These are phyloP conservation scores for Adelphocoris suturalis DNA, from an alignment of 2,888 invertebrate species.

Conservation along the genomic window DNA sequence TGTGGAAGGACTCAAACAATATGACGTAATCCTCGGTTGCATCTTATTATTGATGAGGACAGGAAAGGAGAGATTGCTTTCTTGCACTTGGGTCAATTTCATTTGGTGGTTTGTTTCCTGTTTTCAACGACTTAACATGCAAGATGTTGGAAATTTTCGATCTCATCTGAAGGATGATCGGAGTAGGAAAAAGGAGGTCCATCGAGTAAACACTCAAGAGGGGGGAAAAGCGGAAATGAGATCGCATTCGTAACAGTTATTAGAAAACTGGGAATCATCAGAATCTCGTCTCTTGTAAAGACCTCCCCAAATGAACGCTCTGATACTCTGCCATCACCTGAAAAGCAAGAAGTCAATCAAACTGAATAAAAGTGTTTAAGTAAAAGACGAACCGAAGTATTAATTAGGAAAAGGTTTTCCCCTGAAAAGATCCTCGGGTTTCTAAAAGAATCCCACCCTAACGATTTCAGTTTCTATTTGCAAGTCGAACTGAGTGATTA, in stretches of 20 bases:
- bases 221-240: too few species aligned
- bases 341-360: constrained; percentile 9
- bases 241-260: not conserved
- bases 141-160: too few species aligned
- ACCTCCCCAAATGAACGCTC: not conserved
- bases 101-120: too few species aligned
- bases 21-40: too few species aligned
- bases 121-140: too few species aligned
- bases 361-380: constrained; percentile 17
- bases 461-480: constrained; percentile 2
- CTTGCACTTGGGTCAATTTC: too few species aligned
- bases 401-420: constrained; percentile 13
- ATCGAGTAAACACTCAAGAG: too few species aligned
- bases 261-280: not conserved
- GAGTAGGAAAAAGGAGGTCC: too few species aligned
- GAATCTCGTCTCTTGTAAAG: not conserved
- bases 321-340: not conserved
- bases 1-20: too few species aligned
- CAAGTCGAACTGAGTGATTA: constrained; percentile 39
- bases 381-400: not conserved
- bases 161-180: too few species aligned
- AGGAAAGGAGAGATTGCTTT: too few species aligned
- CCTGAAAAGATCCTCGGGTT: not conserved
- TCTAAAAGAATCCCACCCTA: not conserved
- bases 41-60: too few species aligned